Percentiles rank a stretch among this genome's conserved stretches.
Conservation (phyloP, 2,797 vertebrate genomes). For the Naso thynnoides region DNA sequence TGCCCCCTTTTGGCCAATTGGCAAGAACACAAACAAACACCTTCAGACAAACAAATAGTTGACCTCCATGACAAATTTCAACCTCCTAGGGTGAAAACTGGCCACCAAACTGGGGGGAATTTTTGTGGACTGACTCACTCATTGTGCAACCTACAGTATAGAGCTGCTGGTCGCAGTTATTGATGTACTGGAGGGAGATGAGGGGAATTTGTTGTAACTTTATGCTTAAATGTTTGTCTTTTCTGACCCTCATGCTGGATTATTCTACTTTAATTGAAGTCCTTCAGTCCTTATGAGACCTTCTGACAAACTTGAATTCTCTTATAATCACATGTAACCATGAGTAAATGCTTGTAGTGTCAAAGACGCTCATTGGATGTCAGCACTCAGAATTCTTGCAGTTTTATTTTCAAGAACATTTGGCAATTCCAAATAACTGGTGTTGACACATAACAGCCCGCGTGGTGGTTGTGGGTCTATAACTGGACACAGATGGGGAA, state of each 20-base stretch:
- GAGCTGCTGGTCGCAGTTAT: too few species aligned
- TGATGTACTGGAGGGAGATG: neutral
- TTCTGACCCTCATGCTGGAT: neutral
- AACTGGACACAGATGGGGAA: slow-evolving; percentile 16
- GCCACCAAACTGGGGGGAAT: too few species aligned
- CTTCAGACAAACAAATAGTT: too few species aligned
- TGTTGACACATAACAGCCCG: too few species aligned
- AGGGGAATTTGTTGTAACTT: neutral
- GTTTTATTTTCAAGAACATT: slow-evolving; percentile 21
- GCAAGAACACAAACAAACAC: too few species aligned
- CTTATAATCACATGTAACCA: neutral
- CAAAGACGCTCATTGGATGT: slow-evolving; percentile 4
- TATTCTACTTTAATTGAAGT: slow-evolving; percentile 1
- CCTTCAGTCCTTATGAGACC: neutral
- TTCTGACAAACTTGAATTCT: slow-evolving; percentile 1
- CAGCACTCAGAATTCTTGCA: neutral
- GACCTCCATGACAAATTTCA: too few species aligned
- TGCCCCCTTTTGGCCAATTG: too few species aligned
- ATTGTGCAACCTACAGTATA: too few species aligned
- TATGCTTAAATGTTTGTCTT: neutral
- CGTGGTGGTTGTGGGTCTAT: slow-evolving; percentile 24
- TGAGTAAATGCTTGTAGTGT: slow-evolving; percentile 4
- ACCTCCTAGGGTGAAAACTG: too few species aligned
- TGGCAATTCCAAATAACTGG: too few species aligned
- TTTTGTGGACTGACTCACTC: too few species aligned